phyloP scores from a whole-genome alignment of 2,113 vertebrate species.

The Bubo bubo region DNA sequence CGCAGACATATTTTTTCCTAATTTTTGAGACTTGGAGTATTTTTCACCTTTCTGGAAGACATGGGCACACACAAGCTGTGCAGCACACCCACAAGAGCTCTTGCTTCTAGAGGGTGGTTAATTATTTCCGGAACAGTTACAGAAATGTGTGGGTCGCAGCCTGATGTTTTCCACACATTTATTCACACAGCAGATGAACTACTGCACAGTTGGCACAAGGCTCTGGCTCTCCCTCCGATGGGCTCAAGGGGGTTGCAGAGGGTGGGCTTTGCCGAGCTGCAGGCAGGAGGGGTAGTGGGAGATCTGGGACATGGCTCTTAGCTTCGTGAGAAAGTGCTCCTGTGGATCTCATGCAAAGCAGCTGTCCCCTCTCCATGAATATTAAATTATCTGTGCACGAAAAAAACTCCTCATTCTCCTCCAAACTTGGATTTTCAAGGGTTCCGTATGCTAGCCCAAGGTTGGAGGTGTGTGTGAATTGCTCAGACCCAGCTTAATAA shows the following conservation, averaged over 20 bases:
- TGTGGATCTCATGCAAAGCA: neutral
- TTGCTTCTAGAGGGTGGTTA: neutral
- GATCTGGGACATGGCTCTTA: neutral
- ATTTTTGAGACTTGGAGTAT: neutral
- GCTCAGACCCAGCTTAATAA: neutral
- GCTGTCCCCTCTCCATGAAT: neutral
- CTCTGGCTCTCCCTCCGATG: neutral
- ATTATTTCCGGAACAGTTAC: neutral
- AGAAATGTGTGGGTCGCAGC: neutral
- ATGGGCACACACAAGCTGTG: rapidly evolving
- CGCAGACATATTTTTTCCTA: rapidly evolving
- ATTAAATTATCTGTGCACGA: neutral
- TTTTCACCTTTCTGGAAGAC: neutral
- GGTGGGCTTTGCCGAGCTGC: neutral
- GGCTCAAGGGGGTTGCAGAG: neutral
- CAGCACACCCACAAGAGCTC: neutral
- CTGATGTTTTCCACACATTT: rapidly evolving
- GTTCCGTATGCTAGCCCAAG: rapidly evolving
- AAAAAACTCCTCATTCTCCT: neutral
- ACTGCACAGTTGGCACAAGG: neutral
- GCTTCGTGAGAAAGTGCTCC: neutral
- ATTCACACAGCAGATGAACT: neutral
- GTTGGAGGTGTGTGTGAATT: neutral
- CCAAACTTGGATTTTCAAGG: neutral
- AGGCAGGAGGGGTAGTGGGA: neutral